phyloP scores from a whole-genome alignment of 2,797 vertebrate genomes.

The Lithobates sylvaticus region DNA sequence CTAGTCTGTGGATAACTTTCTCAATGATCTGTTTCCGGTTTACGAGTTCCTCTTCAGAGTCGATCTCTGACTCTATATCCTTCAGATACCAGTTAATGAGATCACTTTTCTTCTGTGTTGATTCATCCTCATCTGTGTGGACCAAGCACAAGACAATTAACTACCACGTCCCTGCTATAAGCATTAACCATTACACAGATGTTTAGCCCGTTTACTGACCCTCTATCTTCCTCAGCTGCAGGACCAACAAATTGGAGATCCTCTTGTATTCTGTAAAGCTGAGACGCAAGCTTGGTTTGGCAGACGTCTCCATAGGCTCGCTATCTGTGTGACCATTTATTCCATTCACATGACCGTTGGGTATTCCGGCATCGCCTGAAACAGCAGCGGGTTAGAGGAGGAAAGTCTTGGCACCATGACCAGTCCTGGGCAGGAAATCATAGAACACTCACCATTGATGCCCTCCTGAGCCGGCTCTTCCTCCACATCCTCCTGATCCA shows the following conservation, averaged over 20 bases:
- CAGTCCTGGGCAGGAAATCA: background rate
- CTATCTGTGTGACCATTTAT: conserved; percentile 76
- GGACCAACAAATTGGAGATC: conserved; percentile 94
- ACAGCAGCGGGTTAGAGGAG: conserved; percentile 15
- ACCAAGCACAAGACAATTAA: conserved; percentile 20
- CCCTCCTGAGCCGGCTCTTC: conserved; percentile 77
- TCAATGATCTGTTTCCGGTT: conserved; percentile 95
- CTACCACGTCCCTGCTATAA: background rate
- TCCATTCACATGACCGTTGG: conserved; percentile 78
- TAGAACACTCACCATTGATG: conserved; percentile 71
- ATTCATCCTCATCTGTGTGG: conserved; percentile 85
- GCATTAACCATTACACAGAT: background rate
- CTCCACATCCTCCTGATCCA: conserved; percentile 90
- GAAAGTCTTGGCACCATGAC: background rate
- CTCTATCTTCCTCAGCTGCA: conserved; percentile 90
- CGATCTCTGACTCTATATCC: conserved; percentile 97
- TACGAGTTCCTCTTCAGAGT: conserved; percentile 94
- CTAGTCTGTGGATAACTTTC: conserved; percentile 94
- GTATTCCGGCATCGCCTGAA: conserved; percentile 78
- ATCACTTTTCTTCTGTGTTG: conserved; percentile 87
- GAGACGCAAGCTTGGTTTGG: conserved; percentile 85
- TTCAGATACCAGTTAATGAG: conserved; percentile 98
- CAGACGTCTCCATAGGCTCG: conserved; percentile 65
- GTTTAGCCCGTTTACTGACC: conserved; percentile 61
- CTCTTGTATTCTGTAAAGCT: conserved; percentile 91